Evolutionary conservation across 2,113 vertebrate genomes (phyloP).

Genomic region (Crotophaga sulcirostris): DNA sequence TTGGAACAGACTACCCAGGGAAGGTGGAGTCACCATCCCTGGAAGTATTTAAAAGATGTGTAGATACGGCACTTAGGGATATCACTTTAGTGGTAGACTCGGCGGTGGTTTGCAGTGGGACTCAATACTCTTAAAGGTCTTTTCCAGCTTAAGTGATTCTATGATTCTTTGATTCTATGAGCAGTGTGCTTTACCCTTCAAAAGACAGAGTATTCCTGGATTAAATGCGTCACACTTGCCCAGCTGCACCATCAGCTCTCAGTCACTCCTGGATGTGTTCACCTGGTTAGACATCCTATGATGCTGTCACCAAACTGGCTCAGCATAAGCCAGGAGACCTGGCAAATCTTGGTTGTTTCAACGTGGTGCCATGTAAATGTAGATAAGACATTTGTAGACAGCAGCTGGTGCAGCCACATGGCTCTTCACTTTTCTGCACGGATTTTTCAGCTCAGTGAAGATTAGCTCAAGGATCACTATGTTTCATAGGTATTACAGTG

Average conservation of each 20-base stretch:
- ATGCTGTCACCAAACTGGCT: not conserved
- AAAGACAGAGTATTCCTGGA: not conserved
- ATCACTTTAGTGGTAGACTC: not conserved
- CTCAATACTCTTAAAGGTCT: not conserved
- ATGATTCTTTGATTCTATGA: not conserved
- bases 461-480: not conserved
- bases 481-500: not conserved
- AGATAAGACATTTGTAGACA: not conserved
- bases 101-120: not conserved
- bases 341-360: not conserved
- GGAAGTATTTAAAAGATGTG: not conserved
- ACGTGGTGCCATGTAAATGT: not conserved
- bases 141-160: not conserved
- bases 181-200: not conserved
- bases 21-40: not conserved
- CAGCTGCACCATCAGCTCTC: not conserved
- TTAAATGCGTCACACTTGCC: not conserved
- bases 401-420: not conserved
- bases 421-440: not conserved
- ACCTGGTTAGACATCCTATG: not conserved
- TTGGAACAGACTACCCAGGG: not conserved
- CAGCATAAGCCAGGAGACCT: not conserved
- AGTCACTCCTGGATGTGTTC: not conserved
- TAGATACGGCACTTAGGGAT: not conserved
- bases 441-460: constrained; percentile 11